These are phyloP conservation scores for Caenorhabditis zanzibari DNA, from an alignment of 2,888 invertebrate species.

Conservation along the genomic window DNA sequence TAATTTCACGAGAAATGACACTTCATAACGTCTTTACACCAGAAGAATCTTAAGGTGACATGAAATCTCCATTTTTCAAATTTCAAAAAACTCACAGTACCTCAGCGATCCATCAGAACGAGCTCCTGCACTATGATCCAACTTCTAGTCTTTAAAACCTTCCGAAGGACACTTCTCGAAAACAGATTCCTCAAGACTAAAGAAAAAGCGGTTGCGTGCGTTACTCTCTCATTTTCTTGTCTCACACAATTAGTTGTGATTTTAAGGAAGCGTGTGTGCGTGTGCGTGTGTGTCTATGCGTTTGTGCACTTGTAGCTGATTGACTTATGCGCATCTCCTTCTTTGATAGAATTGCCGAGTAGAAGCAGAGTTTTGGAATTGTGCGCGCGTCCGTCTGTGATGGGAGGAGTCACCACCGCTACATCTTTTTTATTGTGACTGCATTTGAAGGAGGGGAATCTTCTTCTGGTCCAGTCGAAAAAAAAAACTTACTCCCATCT, in stretches of 20 bases:
- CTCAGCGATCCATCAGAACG: no score
- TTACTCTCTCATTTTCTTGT: slow-evolving; percentile 56
- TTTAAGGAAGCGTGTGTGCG: slow-evolving; percentile 36
- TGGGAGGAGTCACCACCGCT: slow-evolving; percentile 20
- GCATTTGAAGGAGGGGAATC: not conserved
- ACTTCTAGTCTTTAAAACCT: not conserved
- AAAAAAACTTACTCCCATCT: slow-evolving; percentile 56
- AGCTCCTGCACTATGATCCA: not conserved
- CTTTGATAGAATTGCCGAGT: slow-evolving; percentile 56
- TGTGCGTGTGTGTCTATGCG: slow-evolving; percentile 24
- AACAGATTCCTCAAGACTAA: not conserved
- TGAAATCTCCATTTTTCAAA: no score
- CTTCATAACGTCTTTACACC: no score
- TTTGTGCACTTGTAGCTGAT: slow-evolving; percentile 67
- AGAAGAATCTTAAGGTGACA: no score
- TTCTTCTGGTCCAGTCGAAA: not conserved
- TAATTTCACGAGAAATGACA: no score
- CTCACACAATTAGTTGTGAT: slow-evolving; percentile 66
- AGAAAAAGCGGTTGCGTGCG: slow-evolving; percentile 46
- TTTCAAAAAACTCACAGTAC: no score
- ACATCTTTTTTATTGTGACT: slow-evolving; percentile 50
- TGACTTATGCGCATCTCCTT: slow-evolving; percentile 66
- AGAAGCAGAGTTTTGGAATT: slow-evolving; percentile 14
- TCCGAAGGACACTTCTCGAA: not conserved
- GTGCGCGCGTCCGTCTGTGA: not conserved